Conservation (phyloP, 2,113 vertebrate genomes). For the Lynx canadensis region DNA sequence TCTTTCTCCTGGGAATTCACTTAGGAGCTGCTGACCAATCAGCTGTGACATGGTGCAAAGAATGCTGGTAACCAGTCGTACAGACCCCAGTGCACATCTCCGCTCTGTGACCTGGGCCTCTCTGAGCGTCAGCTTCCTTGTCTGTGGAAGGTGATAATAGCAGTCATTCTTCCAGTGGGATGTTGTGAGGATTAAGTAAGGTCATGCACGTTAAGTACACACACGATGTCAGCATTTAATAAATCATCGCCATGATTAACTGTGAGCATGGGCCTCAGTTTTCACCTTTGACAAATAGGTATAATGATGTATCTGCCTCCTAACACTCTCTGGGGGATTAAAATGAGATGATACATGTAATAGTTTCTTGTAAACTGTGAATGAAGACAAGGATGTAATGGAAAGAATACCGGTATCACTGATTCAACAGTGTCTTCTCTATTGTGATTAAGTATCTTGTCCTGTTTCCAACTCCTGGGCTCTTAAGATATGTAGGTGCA, state of each 20-base stretch:
- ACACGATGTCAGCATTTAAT: neutral
- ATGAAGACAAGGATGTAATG: neutral
- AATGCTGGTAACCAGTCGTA: neutral
- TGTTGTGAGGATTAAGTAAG: neutral
- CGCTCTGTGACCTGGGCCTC: neutral
- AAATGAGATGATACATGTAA: fast-evolving
- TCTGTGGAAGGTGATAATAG: neutral
- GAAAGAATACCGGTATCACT: neutral
- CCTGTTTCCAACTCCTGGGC: neutral
- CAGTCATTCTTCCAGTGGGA: neutral
- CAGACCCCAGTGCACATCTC: neutral
- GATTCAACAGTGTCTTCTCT: neutral
- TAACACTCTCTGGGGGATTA: neutral
- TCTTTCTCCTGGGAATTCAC: neutral
- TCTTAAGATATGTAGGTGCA: neutral
- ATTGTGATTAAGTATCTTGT: neutral
- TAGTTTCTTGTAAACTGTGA: neutral
- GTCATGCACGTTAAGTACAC: fast-evolving
- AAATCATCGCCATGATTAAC: neutral
- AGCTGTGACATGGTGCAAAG: neutral
- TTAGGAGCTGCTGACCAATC: neutral
- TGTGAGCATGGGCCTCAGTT: neutral
- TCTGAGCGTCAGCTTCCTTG: neutral
- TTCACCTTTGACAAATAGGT: neutral
- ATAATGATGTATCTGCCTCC: neutral